Evolutionary conservation across 2,797 vertebrate genomes (phyloP).

Genomic region (Champsocephalus esox): DNA sequence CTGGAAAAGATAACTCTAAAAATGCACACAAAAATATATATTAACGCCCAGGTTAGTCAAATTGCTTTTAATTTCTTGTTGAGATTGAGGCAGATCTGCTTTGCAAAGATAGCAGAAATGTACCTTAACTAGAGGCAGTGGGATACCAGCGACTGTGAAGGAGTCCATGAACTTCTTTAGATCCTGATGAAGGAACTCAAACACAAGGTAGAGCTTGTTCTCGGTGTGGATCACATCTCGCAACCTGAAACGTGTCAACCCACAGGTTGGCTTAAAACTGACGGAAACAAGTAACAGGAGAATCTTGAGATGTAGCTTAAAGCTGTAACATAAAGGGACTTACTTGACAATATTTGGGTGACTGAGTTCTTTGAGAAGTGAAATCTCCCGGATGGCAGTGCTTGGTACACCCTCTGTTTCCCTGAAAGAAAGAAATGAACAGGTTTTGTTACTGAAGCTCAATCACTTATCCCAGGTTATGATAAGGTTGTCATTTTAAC

Average conservation of each 20-base stretch:
- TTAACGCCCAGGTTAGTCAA: background rate
- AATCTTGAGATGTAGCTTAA: background rate
- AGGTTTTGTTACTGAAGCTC: background rate
- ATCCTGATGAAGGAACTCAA: constrained; percentile 97
- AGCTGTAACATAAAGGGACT: constrained; percentile 56
- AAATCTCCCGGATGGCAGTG: constrained; percentile 95
- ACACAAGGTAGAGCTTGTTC: constrained; percentile 98
- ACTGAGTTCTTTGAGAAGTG: constrained; percentile 94
- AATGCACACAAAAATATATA: constrained; percentile 9
- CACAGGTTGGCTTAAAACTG: background rate
- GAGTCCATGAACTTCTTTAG: constrained; percentile 99
- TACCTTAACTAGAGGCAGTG: constrained; percentile 94
- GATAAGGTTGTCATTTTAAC: background rate
- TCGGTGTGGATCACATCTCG: constrained; percentile 97
- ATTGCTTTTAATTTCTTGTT: background rate
- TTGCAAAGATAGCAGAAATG: background rate
- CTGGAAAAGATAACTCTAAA: constrained; percentile 96
- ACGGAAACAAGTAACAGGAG: background rate
- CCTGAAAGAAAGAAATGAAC: constrained; percentile 65
- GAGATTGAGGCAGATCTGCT: background rate
- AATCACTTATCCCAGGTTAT: background rate
- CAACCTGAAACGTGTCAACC: constrained; percentile 78
- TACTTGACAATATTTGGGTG: constrained; percentile 97
- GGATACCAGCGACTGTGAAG: constrained; percentile 89
- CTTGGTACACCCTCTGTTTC: constrained; percentile 96